Percentiles rank a stretch among this genome's conserved stretches.
phyloP scores from a whole-genome alignment of 2,888 invertebrate genomes.

The Agonopterix subpropinquella region DNA sequence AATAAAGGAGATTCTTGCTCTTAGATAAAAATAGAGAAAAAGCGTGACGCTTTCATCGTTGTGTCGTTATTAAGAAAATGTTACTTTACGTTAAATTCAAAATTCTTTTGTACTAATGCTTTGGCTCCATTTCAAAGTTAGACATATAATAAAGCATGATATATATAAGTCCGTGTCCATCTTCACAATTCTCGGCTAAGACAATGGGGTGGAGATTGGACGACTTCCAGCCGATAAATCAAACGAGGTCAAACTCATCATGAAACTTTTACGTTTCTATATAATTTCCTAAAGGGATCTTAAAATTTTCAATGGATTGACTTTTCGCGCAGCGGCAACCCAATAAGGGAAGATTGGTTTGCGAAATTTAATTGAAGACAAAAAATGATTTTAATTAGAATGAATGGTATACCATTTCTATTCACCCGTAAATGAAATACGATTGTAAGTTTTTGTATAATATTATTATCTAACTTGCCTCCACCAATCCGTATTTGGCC shows the following conservation, averaged over 20 bases:
- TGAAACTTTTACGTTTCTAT: conserved; percentile 28
- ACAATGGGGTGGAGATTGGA: conserved; percentile 54
- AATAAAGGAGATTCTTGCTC: too few relatives aligned
- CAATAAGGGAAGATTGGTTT: too few relatives aligned
- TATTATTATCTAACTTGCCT: too few relatives aligned
- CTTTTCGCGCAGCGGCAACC: too few relatives aligned
- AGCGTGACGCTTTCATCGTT: too few relatives aligned
- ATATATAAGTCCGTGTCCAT: conserved; percentile 32
- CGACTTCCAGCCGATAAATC: conserved; percentile 54
- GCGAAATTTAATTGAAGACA: too few relatives aligned
- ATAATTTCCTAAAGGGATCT: conserved; percentile 21
- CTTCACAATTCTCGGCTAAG: conserved; percentile 31
- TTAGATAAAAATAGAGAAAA: too few relatives aligned
- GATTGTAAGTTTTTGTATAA: too few relatives aligned
- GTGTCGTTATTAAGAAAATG: background rate
- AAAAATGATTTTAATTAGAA: too few relatives aligned
- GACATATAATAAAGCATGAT: conserved; percentile 19
- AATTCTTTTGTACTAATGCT: background rate
- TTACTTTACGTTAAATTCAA: background rate
- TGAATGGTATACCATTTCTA: too few relatives aligned
- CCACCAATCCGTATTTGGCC: too few relatives aligned
- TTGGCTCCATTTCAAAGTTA: conserved; percentile 30
- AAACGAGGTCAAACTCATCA: conserved; percentile 54
- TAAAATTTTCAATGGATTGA: conserved; percentile 6
- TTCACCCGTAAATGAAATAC: too few relatives aligned